Evolutionary conservation across 2,888 invertebrate genomes (phyloP), one percentile per base, ranked within the genome.

Genomic region (Euplagia quadripunctaria): DNA sequence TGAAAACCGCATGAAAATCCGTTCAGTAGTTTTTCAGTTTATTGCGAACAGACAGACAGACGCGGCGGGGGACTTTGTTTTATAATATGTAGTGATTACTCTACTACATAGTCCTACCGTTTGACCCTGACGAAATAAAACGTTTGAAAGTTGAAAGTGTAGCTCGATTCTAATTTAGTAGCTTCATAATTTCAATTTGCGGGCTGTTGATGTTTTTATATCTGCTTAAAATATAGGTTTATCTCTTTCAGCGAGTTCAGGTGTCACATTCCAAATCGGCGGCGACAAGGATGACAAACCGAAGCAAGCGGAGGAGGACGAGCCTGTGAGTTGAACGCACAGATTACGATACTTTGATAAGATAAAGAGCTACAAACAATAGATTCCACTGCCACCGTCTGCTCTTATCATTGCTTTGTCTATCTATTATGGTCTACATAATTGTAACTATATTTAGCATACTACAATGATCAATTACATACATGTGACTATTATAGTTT

Each of bases 251-350:
- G 96, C 96, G 68, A 95, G 96, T 85, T 96, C 96, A 79, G 96
- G 96, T 43, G 97, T 97, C 64, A 97, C 97, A 87, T 97, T 97
- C 92, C 97, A 97, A 91, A 97, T 97, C 82, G 97, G 97, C 70
- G 96, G 96, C 72, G 97, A 97, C 85, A 94, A 94, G 85, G 96
- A 96, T 79, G 97, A 97, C 77, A 97, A 96, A 85, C 94, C 96
- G 49, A 95, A 95, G 82, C 96, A 96, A 79, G 92, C 92, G 49
- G 96, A 96, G 69, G 96, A 96, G 74, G 96, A 96, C 69, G 96
- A 96, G 82, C 94, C 96, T 70, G 96, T 95, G 85, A 96, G 95
- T 92, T 72, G 42, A 75, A 65, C 71, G 69, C 68, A 68, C 77
- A 84, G 84, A 84, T 86, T 81, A 71, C 58, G 74, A 79, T 83